phyloP scores from a whole-genome alignment of 2,888 invertebrate genomes.

The Taphrorychus bicolor region DNA sequence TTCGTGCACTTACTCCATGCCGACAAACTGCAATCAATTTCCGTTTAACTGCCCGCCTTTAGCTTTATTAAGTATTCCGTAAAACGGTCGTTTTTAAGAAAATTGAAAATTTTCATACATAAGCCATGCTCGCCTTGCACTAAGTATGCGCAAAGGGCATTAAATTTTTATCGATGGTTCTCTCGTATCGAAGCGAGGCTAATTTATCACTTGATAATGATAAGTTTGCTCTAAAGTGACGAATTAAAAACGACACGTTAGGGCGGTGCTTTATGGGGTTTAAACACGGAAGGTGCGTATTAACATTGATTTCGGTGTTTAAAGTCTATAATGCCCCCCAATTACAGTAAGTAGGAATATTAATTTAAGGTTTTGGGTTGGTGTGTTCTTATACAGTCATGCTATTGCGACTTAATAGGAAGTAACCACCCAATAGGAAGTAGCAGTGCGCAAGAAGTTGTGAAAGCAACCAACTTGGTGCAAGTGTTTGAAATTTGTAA shows the following conservation, averaged over 20 bases:
- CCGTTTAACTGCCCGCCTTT: slow-evolving; percentile 13
- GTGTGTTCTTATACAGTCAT: no score
- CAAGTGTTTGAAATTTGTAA: no score
- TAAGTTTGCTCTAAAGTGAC: slow-evolving; percentile 10
- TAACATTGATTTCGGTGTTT: slow-evolving; percentile 12
- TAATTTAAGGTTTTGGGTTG: no score
- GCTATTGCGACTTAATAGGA: no score
- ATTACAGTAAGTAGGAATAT: no score
- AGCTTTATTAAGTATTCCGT: slow-evolving; percentile 13
- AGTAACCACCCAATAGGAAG: no score
- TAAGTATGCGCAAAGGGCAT: slow-evolving; percentile 19
- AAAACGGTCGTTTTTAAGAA: slow-evolving; percentile 15
- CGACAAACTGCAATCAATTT: slow-evolving; percentile 22
- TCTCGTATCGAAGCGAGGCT: slow-evolving; percentile 23
- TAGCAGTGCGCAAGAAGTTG: no score
- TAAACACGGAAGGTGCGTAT: slow-evolving; percentile 17
- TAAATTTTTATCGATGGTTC: slow-evolving; percentile 26
- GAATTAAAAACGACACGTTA: slow-evolving; percentile 17
- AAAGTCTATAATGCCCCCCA: not conserved
- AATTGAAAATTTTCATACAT: slow-evolving; percentile 28
- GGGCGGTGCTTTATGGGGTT: not conserved
- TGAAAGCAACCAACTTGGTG: no score
- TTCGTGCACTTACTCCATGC: slow-evolving; percentile 10
- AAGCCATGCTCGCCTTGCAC: slow-evolving; percentile 7
- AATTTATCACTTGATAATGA: slow-evolving; percentile 25